phyloP scores from a whole-genome alignment of 2,888 invertebrate species.

The Ormyrus nitidulus region DNA sequence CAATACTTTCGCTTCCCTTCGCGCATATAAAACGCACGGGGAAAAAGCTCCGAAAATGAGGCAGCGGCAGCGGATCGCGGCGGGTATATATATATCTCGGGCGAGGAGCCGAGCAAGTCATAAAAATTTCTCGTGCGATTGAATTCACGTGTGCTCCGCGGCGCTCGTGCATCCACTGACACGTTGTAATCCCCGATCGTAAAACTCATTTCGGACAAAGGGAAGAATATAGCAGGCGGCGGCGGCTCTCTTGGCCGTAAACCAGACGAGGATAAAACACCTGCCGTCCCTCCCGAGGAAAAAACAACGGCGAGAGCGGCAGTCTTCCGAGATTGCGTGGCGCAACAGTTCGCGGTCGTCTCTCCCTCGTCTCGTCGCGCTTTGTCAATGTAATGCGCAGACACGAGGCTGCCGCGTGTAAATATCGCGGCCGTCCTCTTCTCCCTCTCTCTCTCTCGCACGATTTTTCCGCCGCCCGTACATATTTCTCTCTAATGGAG shows the following conservation, averaged over 20 bases:
- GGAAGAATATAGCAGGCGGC: conserved; percentile 9
- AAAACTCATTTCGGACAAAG: conserved; percentile 47
- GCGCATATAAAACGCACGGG: too few species aligned
- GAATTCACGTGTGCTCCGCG: conserved; percentile 28
- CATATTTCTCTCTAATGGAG: too few species aligned
- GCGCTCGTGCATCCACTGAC: conserved; percentile 23
- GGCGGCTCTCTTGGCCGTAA: conserved; percentile 27
- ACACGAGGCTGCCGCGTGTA: too few species aligned
- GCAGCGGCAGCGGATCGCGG: too few species aligned
- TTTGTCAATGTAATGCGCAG: conserved; percentile 46
- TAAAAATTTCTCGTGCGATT: conserved; percentile 50
- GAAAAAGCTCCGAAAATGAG: too few species aligned
- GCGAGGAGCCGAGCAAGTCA: not conserved
- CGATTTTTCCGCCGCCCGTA: not conserved
- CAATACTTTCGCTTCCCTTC: too few species aligned
- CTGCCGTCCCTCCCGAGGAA: conserved; percentile 24
- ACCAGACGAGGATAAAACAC: conserved; percentile 48
- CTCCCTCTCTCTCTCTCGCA: not conserved
- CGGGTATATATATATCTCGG: too few species aligned
- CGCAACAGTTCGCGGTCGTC: not conserved
- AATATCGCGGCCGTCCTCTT: too few species aligned
- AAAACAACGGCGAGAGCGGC: not conserved
- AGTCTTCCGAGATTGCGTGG: conserved; percentile 44
- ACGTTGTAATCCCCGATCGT: conserved; percentile 49
- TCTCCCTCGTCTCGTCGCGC: conserved; percentile 4